Evolutionary conservation across 2,113 vertebrate genomes (phyloP), one percentile per base, ranked within the genome.

Genomic region (Hoplias malabaricus): DNA sequence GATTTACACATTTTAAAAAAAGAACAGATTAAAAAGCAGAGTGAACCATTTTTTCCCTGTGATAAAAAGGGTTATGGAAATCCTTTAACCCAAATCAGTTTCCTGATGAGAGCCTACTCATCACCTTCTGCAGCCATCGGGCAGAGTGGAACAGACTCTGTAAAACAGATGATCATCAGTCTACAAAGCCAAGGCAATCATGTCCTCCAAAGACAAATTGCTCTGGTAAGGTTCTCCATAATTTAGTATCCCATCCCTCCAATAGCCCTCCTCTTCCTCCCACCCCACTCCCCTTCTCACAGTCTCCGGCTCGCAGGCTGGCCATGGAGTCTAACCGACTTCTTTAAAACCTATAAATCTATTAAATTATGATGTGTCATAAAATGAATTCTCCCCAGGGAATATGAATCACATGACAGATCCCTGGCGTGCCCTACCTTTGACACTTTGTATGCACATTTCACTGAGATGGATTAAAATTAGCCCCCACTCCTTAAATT

Each of bases 351-450:
- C 82, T 86, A 86, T 91, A 89, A 88, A 90, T 86, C 82, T 86
- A 86, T 91, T 90, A 90, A 91, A 92, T 91, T 87, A 91, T 89
- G 87, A 90, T 72, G 84, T 88, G 90, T 89, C 91, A 87, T 85
- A 78, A 89, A 91, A 90, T 77, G 89, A 89, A 90, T 92, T 88
- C 87, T 84, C 85, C 69, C 73, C 48, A 65, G 54, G 16, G 75
- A 80, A 69, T 69, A 91, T 91, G 89, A 92, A 92, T 92, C 91
- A 91, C 87, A 90, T 87, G 87, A 90, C 82, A 59, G 79, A 90
- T 89, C 79, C 83, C 73, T 88, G 81, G 53, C 66, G 29, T 38
- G 83, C 78, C 85, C 80, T 87, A 92, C 85, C 88, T 91, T 86
- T 90, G 88, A 92, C 89, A 90, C 87, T 84, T 75, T 86, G 89